Percentiles rank a stretch among this genome's conserved stretches.
phyloP scores from a whole-genome alignment of 2,113 vertebrate genomes.

The Apodemus speciosus region DNA sequence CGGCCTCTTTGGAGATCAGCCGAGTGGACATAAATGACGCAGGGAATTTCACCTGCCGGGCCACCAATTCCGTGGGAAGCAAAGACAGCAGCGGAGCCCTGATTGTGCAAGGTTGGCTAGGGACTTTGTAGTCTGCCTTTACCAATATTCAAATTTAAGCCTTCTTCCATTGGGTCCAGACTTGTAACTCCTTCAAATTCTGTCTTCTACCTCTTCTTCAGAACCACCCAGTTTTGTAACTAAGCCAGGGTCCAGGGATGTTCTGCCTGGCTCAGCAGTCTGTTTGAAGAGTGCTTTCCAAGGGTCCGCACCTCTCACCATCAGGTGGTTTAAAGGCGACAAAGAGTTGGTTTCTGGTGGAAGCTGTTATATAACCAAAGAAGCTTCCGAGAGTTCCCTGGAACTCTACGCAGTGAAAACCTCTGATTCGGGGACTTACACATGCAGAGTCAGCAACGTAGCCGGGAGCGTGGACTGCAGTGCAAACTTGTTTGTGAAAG shows the following conservation, averaged over 20 bases:
- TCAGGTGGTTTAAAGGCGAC: constrained; percentile 95
- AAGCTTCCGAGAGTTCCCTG: constrained; percentile 91
- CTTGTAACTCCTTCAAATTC: constrained; percentile 78
- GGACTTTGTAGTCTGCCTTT: constrained; percentile 63
- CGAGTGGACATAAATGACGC: constrained; percentile 90
- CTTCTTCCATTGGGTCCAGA: not conserved
- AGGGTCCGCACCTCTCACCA: constrained; percentile 91
- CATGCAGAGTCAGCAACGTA: constrained; percentile 94
- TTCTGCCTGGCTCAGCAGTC: constrained; percentile 91
- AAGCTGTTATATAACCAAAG: constrained; percentile 95
- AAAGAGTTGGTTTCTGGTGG: constrained; percentile 92
- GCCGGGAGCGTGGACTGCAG: constrained; percentile 93
- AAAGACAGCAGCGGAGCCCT: constrained; percentile 95
- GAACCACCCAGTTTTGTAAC: constrained; percentile 93
- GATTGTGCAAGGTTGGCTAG: constrained; percentile 93
- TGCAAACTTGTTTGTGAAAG: constrained; percentile 96
- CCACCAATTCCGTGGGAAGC: constrained; percentile 94
- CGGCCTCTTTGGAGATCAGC: constrained; percentile 90
- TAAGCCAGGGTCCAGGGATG: constrained; percentile 91
- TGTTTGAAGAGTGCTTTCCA: constrained; percentile 91
- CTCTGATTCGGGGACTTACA: constrained; percentile 92
- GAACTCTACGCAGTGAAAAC: constrained; percentile 94
- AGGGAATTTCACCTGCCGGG: constrained; percentile 94
- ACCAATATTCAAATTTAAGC: constrained; percentile 11
- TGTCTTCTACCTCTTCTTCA: constrained; percentile 86